These are phyloP conservation scores for Zaprionus davidi DNA, from an alignment of 1,140 invertebrate species.

Conservation along the genomic window DNA sequence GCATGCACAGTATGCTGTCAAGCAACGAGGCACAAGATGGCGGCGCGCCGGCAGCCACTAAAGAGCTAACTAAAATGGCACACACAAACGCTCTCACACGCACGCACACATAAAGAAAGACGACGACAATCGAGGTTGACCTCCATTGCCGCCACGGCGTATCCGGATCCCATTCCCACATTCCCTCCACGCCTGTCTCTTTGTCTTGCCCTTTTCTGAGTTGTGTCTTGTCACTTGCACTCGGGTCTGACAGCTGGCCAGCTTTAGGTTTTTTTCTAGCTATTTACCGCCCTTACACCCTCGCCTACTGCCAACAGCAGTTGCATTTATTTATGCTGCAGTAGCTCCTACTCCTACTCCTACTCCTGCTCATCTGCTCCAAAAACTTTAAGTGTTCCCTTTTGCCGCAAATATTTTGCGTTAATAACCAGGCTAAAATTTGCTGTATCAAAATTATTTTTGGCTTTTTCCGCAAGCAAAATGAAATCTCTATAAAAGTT, in stretches of 20 bases:
- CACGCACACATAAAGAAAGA: slow-evolving; percentile 11
- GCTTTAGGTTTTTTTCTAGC: slow-evolving; percentile 47
- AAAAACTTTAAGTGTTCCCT: slow-evolving; percentile 36
- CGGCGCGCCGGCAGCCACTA: slow-evolving; percentile 32
- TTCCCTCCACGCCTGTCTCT: slow-evolving; percentile 11
- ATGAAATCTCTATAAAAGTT: slow-evolving; percentile 31
- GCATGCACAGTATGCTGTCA: slow-evolving; percentile 58
- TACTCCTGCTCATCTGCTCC: slow-evolving; percentile 19
- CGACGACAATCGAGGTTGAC: slow-evolving; percentile 45
- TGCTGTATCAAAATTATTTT: slow-evolving; percentile 25
- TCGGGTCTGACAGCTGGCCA: slow-evolving; percentile 69
- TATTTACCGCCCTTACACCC: slow-evolving; percentile 16
- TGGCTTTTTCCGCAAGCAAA: slow-evolving; percentile 11
- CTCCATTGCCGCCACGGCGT: slow-evolving; percentile 50
- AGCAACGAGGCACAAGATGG: slow-evolving; percentile 23
- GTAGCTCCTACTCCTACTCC: slow-evolving; percentile 9
- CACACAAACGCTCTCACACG: slow-evolving; percentile 11
- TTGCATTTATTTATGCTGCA: slow-evolving; percentile 68
- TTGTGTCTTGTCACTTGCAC: slow-evolving; percentile 70
- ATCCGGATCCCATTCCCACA: slow-evolving; percentile 19
- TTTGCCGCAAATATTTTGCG: slow-evolving; percentile 47
- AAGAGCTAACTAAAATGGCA: slow-evolving; percentile 56
- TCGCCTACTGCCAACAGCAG: slow-evolving; percentile 56
- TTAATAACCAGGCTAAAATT: slow-evolving; percentile 50
- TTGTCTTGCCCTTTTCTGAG: slow-evolving; percentile 20